Conservation (phyloP, 2,113 vertebrate genomes). For the Colistium nudipinnis region DNA sequence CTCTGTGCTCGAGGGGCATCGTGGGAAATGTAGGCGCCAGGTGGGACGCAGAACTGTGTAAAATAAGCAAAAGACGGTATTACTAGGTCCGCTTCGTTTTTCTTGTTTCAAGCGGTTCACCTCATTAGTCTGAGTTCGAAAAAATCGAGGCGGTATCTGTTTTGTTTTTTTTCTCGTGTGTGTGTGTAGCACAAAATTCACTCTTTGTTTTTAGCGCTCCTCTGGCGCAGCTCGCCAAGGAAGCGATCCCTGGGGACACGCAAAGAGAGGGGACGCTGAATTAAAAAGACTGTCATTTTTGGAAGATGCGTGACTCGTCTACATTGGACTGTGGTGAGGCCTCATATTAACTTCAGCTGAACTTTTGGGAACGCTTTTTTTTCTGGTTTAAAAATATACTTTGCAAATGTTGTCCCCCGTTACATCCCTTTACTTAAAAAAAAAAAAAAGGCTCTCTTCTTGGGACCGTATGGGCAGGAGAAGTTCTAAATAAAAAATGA, state of each 20-base stretch:
- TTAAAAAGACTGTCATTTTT: conserved; percentile 15
- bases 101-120: no score
- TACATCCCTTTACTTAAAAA: neutral
- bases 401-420: neutral
- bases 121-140: neutral
- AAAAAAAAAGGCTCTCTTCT: neutral
- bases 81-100: no score
- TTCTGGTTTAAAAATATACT: neutral
- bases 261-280: conserved; percentile 10
- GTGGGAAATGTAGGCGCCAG: neutral
- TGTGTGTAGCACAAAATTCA: neutral
- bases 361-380: neutral
- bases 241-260: conserved; percentile 17
- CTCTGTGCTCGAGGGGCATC: neutral
- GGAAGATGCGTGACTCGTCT: conserved; percentile 2
- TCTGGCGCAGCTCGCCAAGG: conserved; percentile 6
- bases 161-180: no score
- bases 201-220: conserved; percentile 13
- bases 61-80: no score
- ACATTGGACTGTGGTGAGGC: conserved; percentile 3
- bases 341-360: conserved; percentile 1
- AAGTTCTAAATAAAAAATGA: neutral
- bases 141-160: neutral
- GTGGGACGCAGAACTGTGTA: neutral
- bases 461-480: neutral